phyloP scores from a whole-genome alignment of 2,113 vertebrate genomes.

The Eptatretus burgeri region DNA sequence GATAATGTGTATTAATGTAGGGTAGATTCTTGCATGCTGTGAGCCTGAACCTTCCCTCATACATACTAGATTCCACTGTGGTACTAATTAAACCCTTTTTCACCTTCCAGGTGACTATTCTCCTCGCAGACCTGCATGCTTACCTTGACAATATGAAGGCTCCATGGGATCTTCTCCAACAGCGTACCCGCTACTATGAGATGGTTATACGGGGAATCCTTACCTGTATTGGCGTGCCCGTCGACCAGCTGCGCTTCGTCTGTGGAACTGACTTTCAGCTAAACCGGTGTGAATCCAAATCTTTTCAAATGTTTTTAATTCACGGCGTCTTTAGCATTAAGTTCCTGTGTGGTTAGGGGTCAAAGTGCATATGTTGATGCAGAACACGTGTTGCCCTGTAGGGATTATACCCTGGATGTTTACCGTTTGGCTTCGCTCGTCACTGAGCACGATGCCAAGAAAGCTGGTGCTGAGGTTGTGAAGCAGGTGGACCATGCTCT shows the following conservation, averaged over 20 bases:
- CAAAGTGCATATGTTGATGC: too few relatives aligned
- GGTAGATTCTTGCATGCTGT: too few relatives aligned
- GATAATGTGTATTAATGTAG: too few relatives aligned
- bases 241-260: constrained; percentile 64
- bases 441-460: constrained; percentile 81
- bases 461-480: constrained; percentile 81
- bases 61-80: too few relatives aligned
- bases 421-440: constrained; percentile 65
- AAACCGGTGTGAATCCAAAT: constrained; percentile 36
- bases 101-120: constrained; percentile 39
- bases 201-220: constrained; percentile 77
- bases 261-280: constrained; percentile 73
- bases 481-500: constrained; percentile 90
- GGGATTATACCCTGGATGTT: constrained; percentile 76
- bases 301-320: neutral
- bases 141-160: constrained; percentile 97
- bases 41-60: too few relatives aligned
- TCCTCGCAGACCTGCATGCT: constrained; percentile 80
- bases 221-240: constrained; percentile 66
- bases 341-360: too few relatives aligned
- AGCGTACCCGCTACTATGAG: constrained; percentile 61
- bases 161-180: constrained; percentile 77
- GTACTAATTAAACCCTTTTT: too few relatives aligned
- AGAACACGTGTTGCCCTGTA: constrained; percentile 11
- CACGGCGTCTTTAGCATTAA: too few relatives aligned